Conservation (phyloP, 2,888 invertebrate genomes). For the Aleiodes alternator region DNA sequence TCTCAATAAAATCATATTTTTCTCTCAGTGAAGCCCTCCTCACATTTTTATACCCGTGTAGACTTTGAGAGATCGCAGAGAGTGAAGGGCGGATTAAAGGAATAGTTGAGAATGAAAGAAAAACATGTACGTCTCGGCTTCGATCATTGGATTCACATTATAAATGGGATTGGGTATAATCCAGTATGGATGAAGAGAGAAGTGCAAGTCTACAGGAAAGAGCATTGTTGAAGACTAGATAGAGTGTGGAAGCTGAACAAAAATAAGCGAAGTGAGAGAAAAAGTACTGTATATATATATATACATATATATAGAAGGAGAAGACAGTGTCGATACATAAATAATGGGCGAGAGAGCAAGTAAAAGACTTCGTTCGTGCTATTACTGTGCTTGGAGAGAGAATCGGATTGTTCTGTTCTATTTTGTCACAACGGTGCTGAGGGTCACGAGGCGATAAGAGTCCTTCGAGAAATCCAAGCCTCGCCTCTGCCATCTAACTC, state of each 20-base stretch:
- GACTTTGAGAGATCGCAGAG: not conserved
- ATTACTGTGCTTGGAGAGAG: constrained; percentile 46
- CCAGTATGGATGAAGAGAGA: constrained; percentile 26
- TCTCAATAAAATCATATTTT: too few relatives aligned
- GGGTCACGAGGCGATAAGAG: constrained; percentile 57
- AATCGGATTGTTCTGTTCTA: constrained; percentile 59
- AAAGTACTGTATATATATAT: constrained; percentile 27
- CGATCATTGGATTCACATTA: constrained; percentile 34
- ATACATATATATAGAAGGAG: constrained; percentile 23
- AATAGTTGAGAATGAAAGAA: not conserved
- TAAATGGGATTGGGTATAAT: constrained; percentile 27
- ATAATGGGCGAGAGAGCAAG: constrained; percentile 53
- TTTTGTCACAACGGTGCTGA: constrained; percentile 55
- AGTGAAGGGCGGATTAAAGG: not conserved
- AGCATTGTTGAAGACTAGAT: constrained; percentile 20
- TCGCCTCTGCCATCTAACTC: constrained; percentile 45
- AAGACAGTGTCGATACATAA: constrained; percentile 51
- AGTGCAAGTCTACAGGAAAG: constrained; percentile 14
- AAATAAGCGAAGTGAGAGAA: constrained; percentile 21
- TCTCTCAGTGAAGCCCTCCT: too few relatives aligned
- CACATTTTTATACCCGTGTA: not conserved
- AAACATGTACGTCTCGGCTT: constrained; percentile 11
- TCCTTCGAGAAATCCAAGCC: constrained; percentile 55
- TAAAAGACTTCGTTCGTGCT: constrained; percentile 52
- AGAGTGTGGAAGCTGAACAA: constrained; percentile 19